Base-by-base conservation (phyloP, 64 coral and sea anemone species). In the Hydrozoanthus tunicans region DNA sequence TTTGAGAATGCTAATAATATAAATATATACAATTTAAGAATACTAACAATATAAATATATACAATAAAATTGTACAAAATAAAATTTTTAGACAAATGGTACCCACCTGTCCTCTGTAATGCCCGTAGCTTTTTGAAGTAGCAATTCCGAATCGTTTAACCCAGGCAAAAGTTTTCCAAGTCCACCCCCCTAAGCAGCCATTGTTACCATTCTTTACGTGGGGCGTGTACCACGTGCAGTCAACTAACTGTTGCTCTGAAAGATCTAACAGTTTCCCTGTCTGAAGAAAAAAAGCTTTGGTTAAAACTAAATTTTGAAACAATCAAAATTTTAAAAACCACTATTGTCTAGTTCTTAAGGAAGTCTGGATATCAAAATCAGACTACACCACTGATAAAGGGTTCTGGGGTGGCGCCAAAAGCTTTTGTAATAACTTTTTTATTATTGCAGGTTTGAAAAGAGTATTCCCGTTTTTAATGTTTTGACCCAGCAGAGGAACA, bases 161-260 rank as follows among this genome's bases (percentile, higher is more conserved):
- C 96, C 96, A 98, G 57, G 93, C 70, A 26, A 98, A 91, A 1
- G 93, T 94, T 77, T 98, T 98, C 96, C 96, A 98, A 7, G 96
- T 94, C 96, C 93, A 94, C 3, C 96, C 96, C 14, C 96, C 96
- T 11, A 94, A 82, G 64, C 96, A 98, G 23, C 93, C 96, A 32
- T 94, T 94, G 78, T 98, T 98, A 51, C 96, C 96, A 13, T 93
- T 90, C 54, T 57, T 82, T 51, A 90, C 91, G 15, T 93, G 93
- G 25, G 91, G 93, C 5, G 91, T 91, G 14, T 75, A 90, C 96
- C 96, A 98, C 9, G 96, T 98, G 56, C 96, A 98, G 79, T 98
- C 96, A 32, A 96, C 20, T 6, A 96, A 66, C 53, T 96, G 91
- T 20, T 96, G 94, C 64, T 96, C 94, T 9, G 94, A 96, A 17